A percentile compares a stretch with the other conserved stretches of the same genome.
These are phyloP conservation scores for Mimas tiliae DNA, from an alignment of 2,888 invertebrate species.

Conservation along the genomic window DNA sequence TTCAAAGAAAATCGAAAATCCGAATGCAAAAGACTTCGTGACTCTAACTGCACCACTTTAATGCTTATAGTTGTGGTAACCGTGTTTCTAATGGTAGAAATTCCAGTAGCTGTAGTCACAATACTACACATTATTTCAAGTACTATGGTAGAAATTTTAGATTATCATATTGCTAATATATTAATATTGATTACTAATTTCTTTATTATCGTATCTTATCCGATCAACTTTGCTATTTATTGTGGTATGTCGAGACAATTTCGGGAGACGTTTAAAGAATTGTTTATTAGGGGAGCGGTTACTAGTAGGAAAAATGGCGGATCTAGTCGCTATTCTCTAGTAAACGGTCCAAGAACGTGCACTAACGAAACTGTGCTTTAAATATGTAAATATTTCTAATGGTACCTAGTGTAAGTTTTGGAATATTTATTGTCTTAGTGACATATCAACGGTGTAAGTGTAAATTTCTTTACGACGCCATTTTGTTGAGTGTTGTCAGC, in stretches of 20 bases:
- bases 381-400: constrained; percentile 45
- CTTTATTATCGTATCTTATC: constrained; percentile 95
- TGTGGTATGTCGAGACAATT: constrained; percentile 98
- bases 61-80: constrained; percentile 95
- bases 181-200: constrained; percentile 94
- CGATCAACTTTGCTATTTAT: constrained; percentile 97
- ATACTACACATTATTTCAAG: constrained; percentile 93
- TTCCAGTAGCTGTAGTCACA: constrained; percentile 93
- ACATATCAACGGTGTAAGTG: constrained; percentile 26
- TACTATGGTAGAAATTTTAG: constrained; percentile 88
- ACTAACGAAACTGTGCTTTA: constrained; percentile 93
- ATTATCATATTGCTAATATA: constrained; percentile 91
- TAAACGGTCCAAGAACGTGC: constrained; percentile 92
- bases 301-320: constrained; percentile 87
- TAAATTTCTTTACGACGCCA: constrained; percentile 18
- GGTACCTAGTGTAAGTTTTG: constrained; percentile 29
- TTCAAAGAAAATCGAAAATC: constrained; percentile 90
- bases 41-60: constrained; percentile 93
- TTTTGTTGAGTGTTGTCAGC: constrained; percentile 21
- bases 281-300: constrained; percentile 88
- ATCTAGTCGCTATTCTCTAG: constrained; percentile 91
- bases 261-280: constrained; percentile 95
- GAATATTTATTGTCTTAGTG: constrained; percentile 24
- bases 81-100: constrained; percentile 92
- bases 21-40: constrained; percentile 91